A percentile compares a stretch with the other conserved stretches of the same genome.
phyloP scores from a whole-genome alignment of 2,113 vertebrate species.

The Bambusicola thoracicus region DNA sequence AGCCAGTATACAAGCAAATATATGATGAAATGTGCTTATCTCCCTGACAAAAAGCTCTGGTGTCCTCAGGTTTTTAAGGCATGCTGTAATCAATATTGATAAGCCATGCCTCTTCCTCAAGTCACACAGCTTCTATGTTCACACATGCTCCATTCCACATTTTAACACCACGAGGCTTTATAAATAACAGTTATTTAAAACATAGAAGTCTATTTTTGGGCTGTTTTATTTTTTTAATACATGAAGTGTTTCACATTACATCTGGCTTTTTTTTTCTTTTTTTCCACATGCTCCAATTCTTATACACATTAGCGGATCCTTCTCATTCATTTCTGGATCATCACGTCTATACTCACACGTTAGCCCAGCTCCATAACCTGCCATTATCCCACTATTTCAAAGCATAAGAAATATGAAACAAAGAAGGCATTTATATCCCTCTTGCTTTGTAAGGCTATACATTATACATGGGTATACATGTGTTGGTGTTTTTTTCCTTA shows the following conservation, averaged over 20 bases:
- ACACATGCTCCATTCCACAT: background rate
- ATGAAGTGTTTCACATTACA: background rate
- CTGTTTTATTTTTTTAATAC: background rate
- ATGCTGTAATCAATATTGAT: background rate
- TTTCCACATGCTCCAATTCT: constrained; percentile 44
- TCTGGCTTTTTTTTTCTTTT: too few relatives aligned
- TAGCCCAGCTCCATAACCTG: background rate
- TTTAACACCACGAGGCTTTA: constrained; percentile 16
- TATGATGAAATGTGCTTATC: background rate
- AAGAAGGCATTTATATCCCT: background rate
- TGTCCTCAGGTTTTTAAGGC: background rate
- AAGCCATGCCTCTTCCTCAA: background rate
- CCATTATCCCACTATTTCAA: background rate
- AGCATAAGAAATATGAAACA: background rate
- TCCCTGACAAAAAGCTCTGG: background rate
- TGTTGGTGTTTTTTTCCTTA: background rate
- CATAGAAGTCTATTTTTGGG: constrained; percentile 30
- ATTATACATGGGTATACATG: too few relatives aligned
- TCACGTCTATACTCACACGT: background rate
- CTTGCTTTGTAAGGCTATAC: background rate
- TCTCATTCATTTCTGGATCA: background rate
- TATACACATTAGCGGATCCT: background rate
- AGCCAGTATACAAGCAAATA: background rate
- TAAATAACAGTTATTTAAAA: constrained; percentile 50
- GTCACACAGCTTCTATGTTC: background rate